Conservation (phyloP, 2,797 vertebrate species). For the Rousettus madagascariensis region DNA sequence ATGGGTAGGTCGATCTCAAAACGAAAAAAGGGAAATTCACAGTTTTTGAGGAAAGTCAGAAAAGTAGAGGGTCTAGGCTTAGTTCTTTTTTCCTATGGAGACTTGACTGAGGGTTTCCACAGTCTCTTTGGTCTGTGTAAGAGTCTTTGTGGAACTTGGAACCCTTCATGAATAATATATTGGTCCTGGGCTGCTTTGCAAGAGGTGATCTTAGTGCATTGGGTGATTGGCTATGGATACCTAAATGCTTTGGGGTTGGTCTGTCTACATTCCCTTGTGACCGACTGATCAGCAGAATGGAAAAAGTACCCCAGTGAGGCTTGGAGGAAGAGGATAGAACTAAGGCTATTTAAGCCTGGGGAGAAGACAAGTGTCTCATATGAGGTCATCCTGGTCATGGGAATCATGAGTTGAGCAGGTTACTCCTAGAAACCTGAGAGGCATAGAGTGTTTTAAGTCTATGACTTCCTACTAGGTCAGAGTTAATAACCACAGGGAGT, state of each 20-base stretch:
- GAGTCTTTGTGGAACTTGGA: background rate
- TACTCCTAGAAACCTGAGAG: background rate
- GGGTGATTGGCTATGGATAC: background rate
- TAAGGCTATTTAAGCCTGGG: background rate
- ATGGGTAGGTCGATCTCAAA: background rate
- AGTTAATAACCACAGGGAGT: background rate
- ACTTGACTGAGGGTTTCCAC: background rate
- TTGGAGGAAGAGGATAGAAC: background rate
- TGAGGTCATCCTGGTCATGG: background rate
- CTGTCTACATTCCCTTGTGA: background rate
- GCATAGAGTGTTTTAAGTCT: background rate
- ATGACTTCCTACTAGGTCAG: background rate
- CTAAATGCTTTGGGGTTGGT: background rate
- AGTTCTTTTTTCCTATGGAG: background rate
- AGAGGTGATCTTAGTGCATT: background rate
- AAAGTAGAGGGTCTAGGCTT: background rate
- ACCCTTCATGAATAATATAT: background rate
- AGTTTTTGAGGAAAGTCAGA: slow-evolving; percentile 9
- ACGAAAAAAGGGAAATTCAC: background rate
- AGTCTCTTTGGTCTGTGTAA: background rate
- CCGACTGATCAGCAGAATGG: background rate
- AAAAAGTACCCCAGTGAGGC: background rate
- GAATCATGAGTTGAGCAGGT: background rate
- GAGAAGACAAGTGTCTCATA: background rate
- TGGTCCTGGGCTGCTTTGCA: background rate